Evolutionary conservation across 2,888 invertebrate genomes (phyloP).

Genomic region (Nebria brevicollis): DNA sequence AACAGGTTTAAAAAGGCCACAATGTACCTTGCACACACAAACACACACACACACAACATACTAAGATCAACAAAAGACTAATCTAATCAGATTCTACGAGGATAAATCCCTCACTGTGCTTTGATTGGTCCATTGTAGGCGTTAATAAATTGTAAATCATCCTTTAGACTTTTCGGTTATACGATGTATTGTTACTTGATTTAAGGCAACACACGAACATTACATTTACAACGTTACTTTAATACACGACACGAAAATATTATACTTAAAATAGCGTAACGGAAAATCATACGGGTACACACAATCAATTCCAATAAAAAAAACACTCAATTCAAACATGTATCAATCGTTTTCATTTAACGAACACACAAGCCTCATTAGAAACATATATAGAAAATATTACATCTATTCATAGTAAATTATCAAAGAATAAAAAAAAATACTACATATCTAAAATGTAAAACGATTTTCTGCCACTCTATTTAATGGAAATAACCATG

Average conservation of each 20-base stretch:
- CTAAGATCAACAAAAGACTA: conserved; percentile 36
- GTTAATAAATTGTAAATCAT: conserved; percentile 18
- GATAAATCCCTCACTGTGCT: conserved; percentile 15
- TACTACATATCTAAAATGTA: no score
- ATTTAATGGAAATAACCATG: no score
- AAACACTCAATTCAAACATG: no score
- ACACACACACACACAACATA: background rate
- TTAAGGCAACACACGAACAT: background rate
- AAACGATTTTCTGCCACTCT: no score
- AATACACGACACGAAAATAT: background rate
- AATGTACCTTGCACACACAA: background rate
- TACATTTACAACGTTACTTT: background rate
- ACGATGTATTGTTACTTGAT: conserved; percentile 17
- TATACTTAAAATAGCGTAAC: background rate
- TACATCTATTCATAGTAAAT: no score
- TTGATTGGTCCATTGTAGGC: conserved; percentile 39
- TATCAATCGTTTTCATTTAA: no score
- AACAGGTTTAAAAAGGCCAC: conserved; percentile 5
- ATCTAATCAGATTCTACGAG: conserved; percentile 33
- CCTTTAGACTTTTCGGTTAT: conserved; percentile 12
- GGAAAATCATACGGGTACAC: background rate
- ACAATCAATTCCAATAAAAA: conserved; percentile 3
- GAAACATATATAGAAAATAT: no score
- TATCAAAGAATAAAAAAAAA: no score
- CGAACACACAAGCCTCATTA: no score